These are phyloP conservation scores for Pheucticus melanocephalus DNA, from an alignment of 2,113 vertebrate species.

Conservation along the genomic window DNA sequence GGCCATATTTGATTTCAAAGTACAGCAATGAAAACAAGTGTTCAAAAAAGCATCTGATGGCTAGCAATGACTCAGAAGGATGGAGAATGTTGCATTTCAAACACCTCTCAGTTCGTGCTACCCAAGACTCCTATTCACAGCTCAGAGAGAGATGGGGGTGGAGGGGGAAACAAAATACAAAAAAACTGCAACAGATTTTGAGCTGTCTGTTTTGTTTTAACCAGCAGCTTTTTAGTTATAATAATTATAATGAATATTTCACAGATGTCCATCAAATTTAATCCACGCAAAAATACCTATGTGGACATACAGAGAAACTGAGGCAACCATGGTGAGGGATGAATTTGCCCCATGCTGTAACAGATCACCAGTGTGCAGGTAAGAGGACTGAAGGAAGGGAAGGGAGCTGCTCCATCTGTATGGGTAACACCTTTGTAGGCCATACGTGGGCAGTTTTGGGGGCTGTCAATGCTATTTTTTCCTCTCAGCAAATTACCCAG, in stretches of 20 bases:
- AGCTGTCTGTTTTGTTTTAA: conserved; percentile 2
- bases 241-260: not conserved
- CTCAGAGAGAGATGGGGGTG: conserved; percentile 35
- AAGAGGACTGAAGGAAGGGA: not conserved
- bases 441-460: not conserved
- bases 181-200: conserved; percentile 34
- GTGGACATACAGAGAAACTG: not conserved
- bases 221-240: not conserved
- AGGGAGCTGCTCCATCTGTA: not conserved
- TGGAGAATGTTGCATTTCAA: conserved; percentile 15
- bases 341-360: not conserved
- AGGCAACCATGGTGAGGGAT: not conserved
- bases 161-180: not conserved
- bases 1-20: not conserved
- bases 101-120: conserved; percentile 19
- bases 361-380: not conserved
- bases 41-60: not conserved
- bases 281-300: not conserved
- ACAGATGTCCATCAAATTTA: not conserved
- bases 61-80: conserved; percentile 25
- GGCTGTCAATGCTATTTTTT: conserved; percentile 17
- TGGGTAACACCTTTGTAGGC: not conserved
- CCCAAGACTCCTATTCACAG: conserved; percentile 10
- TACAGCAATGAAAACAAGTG: not conserved
- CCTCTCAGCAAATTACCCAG: not conserved